Conservation (phyloP, 2,888 invertebrate genomes). For the Epinotia brunnichana region DNA sequence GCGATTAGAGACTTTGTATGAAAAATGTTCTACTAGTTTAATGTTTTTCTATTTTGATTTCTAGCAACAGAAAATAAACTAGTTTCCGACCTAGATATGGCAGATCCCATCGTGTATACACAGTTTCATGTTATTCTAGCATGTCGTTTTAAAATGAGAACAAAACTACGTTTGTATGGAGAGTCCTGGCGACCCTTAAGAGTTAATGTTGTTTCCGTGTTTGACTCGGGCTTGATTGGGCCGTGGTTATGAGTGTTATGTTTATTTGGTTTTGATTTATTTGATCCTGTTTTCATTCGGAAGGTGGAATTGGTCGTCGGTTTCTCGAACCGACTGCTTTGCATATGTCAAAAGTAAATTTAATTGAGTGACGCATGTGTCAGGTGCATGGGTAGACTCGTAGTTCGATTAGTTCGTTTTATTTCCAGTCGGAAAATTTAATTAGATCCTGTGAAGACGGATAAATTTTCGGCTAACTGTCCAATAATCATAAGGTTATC, state of each 20-base stretch:
- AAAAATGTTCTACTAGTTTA: too few relatives aligned
- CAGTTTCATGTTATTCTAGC: too few relatives aligned
- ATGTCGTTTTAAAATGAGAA: too few relatives aligned
- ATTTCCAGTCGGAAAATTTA: background rate
- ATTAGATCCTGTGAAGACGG: background rate
- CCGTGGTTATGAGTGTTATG: background rate
- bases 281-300: conserved; percentile 9
- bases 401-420: background rate
- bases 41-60: too few relatives aligned
- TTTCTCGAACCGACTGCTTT: background rate
- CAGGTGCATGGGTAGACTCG: background rate
- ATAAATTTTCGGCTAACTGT: too few relatives aligned
- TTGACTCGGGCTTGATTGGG: conserved; percentile 11
- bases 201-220: conserved; percentile 19
- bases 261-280: conserved; percentile 12
- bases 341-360: background rate
- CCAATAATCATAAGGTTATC: too few relatives aligned
- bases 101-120: too few relatives aligned
- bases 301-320: background rate
- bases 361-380: too few relatives aligned
- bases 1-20: too few relatives aligned
- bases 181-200: background rate
- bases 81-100: too few relatives aligned
- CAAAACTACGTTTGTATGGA: too few relatives aligned
- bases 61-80: too few relatives aligned